Percentiles rank a stretch among this genome's conserved stretches.
Conservation (phyloP, 2,888 invertebrate genomes). For the Dynastes tityus region DNA sequence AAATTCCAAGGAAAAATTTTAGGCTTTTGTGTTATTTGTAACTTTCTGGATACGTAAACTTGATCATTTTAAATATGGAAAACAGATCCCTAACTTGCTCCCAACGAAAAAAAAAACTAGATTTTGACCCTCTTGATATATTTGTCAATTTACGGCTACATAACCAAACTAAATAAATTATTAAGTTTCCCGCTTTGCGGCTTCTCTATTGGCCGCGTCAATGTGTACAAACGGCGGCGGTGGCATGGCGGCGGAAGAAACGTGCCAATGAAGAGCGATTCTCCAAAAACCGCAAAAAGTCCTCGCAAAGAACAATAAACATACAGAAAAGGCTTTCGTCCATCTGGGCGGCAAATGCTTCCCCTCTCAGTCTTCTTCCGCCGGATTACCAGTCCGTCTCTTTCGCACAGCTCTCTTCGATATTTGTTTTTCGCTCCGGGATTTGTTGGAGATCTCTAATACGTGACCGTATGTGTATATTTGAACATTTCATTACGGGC, state of each 20-base stretch:
- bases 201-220: conserved; percentile 4
- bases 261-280: conserved; percentile 33
- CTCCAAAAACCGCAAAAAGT: conserved; percentile 44
- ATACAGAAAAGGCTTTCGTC: conserved; percentile 1
- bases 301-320: conserved; percentile 33
- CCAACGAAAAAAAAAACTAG: too few relatives aligned
- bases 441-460: conserved; percentile 36
- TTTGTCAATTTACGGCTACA: not conserved
- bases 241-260: not conserved
- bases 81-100: too few relatives aligned
- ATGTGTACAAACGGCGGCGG: conserved; percentile 13
- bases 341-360: not conserved
- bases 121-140: too few relatives aligned
- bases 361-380: not conserved
- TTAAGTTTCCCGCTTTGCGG: conserved; percentile 34
- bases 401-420: conserved; percentile 3
- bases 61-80: too few relatives aligned
- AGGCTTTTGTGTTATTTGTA: too few relatives aligned
- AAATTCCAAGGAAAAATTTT: too few relatives aligned
- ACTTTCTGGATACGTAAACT: too few relatives aligned
- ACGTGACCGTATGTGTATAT: conserved; percentile 43
- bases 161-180: conserved; percentile 28
- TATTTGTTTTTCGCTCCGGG: conserved; percentile 37
- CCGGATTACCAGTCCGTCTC: not conserved
- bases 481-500: conserved; percentile 42